A percentile compares a stretch with the other conserved stretches of the same genome.
Conservation (phyloP, 2,888 invertebrate species). For the Leptopilina drosophilae region DNA sequence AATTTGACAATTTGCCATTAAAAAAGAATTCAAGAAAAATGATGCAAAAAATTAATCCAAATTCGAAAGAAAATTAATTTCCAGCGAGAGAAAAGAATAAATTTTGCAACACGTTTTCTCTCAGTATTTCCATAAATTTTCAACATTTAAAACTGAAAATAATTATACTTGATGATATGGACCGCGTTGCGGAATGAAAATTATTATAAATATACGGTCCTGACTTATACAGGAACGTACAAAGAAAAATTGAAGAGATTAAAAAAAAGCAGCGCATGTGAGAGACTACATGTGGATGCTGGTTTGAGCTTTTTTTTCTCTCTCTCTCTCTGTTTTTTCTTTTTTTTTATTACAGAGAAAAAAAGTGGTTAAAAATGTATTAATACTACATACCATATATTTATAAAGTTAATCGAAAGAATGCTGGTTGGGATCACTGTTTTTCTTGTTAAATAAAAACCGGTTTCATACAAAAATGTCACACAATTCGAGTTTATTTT, state of each 20-base stretch:
- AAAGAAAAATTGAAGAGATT: neutral
- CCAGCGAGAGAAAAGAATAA: too few species aligned
- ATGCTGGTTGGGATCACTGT: constrained; percentile 1
- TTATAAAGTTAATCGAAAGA: neutral
- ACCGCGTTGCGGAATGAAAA: neutral
- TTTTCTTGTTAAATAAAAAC: constrained; percentile 30
- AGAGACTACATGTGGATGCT: neutral
- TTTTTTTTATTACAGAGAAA: too few species aligned
- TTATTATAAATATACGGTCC: constrained; percentile 4
- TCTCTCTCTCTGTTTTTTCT: too few species aligned
- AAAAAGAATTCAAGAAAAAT: too few species aligned
- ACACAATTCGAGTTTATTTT: neutral
- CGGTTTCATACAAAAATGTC: constrained; percentile 9
- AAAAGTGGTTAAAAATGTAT: constrained; percentile 2
- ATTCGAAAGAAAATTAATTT: too few species aligned
- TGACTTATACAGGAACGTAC: constrained; percentile 2
- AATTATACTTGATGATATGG: neutral
- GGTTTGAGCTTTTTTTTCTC: neutral
- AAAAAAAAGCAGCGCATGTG: neutral
- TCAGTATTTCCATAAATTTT: too few species aligned
- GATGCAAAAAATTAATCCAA: too few species aligned
- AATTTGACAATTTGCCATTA: too few species aligned
- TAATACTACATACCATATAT: constrained; percentile 8
- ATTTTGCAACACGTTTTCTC: too few species aligned
- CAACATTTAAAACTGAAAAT: too few species aligned